A percentile compares a stretch with the other conserved stretches of the same genome.
These are phyloP conservation scores for Yponomeuta evonymella DNA, from an alignment of 2,888 invertebrate species.

Conservation along the genomic window DNA sequence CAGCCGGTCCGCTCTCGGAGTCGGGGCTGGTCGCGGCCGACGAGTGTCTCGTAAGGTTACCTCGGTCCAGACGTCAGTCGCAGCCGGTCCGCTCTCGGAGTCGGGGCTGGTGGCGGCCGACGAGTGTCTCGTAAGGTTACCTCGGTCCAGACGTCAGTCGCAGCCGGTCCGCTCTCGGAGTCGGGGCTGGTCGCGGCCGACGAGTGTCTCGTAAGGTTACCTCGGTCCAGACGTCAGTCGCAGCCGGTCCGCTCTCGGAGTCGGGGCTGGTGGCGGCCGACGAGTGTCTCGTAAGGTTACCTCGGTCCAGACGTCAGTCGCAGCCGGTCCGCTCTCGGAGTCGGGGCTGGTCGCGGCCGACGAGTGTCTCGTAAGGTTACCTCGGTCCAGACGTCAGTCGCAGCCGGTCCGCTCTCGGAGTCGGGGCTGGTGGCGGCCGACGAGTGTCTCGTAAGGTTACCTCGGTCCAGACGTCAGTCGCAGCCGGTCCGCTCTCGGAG, in stretches of 20 bases:
- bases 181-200: constrained; percentile 34
- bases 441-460: constrained; percentile 33
- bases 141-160: constrained; percentile 63
- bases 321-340: constrained; percentile 29
- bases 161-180: constrained; percentile 29
- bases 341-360: constrained; percentile 34
- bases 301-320: constrained; percentile 63
- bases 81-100: constrained; percentile 29
- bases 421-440: constrained; percentile 34
- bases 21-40: constrained; percentile 34
- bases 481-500: constrained; percentile 29
- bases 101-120: constrained; percentile 34
- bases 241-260: constrained; percentile 29
- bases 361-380: constrained; percentile 33
- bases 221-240: constrained; percentile 63
- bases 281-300: constrained; percentile 33
- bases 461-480: constrained; percentile 63
- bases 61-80: constrained; percentile 63
- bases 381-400: constrained; percentile 63
- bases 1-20: constrained; percentile 29
- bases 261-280: constrained; percentile 34
- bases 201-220: constrained; percentile 33
- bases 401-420: constrained; percentile 29
- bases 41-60: constrained; percentile 33
- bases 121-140: constrained; percentile 33